Base-by-base conservation (phyloP, 2,888 invertebrate species). In the Leptopterna dolabrata region DNA sequence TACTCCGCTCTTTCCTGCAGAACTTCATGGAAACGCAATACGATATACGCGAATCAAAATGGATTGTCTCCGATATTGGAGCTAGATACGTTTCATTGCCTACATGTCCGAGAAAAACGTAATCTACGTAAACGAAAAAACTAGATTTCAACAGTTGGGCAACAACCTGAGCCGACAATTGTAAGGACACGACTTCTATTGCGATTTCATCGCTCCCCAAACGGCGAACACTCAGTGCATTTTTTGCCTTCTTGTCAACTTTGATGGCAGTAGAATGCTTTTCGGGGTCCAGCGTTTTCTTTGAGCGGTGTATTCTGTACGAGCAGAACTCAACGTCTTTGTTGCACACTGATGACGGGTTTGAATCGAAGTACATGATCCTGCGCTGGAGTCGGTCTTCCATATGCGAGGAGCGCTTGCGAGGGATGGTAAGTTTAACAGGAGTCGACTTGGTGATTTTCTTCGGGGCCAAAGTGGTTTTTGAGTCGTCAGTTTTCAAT, bases 31-130 rank as follows among this genome's bases (percentile, higher is more conserved):
- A 78, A 11, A 78, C 45, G 78, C 78, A 45, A 14, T 24, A 78
- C 14, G 78, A 78, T 7, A n/a, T 43, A 7, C 41, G n/a, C 11
- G 78, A 78, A 45, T 78, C 78, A 7, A 78, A 78, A 13, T 29
- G 27, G 14, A 78, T 19, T 7, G 13, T 3, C 14, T 0, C 24
- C 11, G 78, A 78, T 13, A 78, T 14, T 14, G 78, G 78, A 45
- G 78, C 78, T 4, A 78, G 27, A 2, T 0, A 24, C 0, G 78
- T 78, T 24, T 41, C 78, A 24, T 78, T 78, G 2, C 45, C 78
- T 24, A 78, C 41, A 78, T 78, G 41, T 41, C 78, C 78, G 14
- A 78, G 41, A 13, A 78, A 78, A 14, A 78, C 78, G 24, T 78
- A 78, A 45, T 78, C 78, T 4, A 78, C 11, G 24, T 78, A 78